These are phyloP conservation scores for Oxyteleia sp. DNA, from an alignment of 2,888 invertebrate genomes.

Conservation along the genomic window DNA sequence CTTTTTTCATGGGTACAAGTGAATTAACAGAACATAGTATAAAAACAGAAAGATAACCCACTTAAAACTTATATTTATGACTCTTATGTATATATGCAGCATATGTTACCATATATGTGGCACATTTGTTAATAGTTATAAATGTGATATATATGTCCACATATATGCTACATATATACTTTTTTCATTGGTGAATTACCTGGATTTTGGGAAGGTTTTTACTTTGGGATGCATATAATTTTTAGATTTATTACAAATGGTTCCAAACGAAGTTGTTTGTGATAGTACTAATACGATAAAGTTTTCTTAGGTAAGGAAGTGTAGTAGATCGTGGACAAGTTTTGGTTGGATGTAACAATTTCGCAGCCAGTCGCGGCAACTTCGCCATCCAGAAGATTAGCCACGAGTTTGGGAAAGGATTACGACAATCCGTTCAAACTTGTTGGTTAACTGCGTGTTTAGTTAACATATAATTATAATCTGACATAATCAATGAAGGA, in stretches of 20 bases:
- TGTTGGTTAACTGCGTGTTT: conserved; percentile 69
- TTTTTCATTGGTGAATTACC: too few species aligned
- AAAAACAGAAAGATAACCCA: too few species aligned
- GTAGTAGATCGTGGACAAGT: conserved; percentile 62
- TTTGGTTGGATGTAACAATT: conserved; percentile 52
- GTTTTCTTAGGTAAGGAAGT: conserved; percentile 38
- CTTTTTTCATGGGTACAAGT: too few species aligned
- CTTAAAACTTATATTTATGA: too few species aligned
- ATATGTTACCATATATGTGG: too few species aligned
- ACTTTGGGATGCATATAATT: too few species aligned
- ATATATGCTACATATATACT: too few species aligned
- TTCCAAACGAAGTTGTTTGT: conserved; percentile 30
- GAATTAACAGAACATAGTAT: too few species aligned
- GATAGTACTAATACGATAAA: conserved; percentile 34
- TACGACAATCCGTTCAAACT: conserved; percentile 68
- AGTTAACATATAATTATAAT: conserved; percentile 66
- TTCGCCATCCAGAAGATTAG: conserved; percentile 64
- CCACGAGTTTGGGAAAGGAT: conserved; percentile 60
- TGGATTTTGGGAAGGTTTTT: too few species aligned
- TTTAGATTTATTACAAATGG: neutral
- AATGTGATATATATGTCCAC: too few species aligned
- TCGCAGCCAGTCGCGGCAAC: conserved; percentile 34
- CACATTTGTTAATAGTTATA: too few species aligned
- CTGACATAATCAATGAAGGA: conserved; percentile 55
- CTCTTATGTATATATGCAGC: too few species aligned